phyloP scores from a whole-genome alignment of 2,113 vertebrate species.

The Saccopteryx bilineata region DNA sequence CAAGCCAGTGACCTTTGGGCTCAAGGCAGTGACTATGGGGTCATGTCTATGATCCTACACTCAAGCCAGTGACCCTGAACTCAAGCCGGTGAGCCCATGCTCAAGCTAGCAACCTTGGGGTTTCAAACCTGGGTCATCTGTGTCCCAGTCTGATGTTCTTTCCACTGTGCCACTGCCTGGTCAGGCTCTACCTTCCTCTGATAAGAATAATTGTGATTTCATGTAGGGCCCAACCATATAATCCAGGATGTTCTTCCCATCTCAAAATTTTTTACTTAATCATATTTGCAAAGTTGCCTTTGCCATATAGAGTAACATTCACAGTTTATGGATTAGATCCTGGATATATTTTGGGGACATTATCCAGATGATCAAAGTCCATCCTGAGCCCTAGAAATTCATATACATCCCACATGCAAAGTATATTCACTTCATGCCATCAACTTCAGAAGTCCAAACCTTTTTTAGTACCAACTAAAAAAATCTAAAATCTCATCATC shows the following conservation, averaged over 20 bases:
- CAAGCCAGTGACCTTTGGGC: too few relatives aligned
- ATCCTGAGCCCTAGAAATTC: not conserved
- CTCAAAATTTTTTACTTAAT: conserved; percentile 8
- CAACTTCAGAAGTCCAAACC: not conserved
- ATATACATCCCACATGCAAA: not conserved
- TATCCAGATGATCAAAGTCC: not conserved
- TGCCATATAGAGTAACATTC: not conserved
- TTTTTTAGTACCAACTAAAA: not conserved
- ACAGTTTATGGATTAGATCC: not conserved
- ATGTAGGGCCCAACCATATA: not conserved
- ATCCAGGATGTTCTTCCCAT: not conserved
- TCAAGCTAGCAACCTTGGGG: too few relatives aligned
- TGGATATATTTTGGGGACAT: not conserved
- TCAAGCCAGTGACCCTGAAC: too few relatives aligned
- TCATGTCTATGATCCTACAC: too few relatives aligned
- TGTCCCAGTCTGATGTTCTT: too few relatives aligned
- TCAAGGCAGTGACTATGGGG: too few relatives aligned
- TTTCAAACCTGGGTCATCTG: too few relatives aligned
- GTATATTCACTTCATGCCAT: not conserved
- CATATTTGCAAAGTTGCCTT: not conserved
- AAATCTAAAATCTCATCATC: not conserved
- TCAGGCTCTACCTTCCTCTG: not conserved
- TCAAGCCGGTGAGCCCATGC: too few relatives aligned
- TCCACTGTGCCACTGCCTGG: too few relatives aligned
- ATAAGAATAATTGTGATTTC: not conserved